A percentile compares a stretch with the other conserved stretches of the same genome.
Conservation (phyloP, 2,888 invertebrate genomes). For the Drosophila suboccidentalis region DNA sequence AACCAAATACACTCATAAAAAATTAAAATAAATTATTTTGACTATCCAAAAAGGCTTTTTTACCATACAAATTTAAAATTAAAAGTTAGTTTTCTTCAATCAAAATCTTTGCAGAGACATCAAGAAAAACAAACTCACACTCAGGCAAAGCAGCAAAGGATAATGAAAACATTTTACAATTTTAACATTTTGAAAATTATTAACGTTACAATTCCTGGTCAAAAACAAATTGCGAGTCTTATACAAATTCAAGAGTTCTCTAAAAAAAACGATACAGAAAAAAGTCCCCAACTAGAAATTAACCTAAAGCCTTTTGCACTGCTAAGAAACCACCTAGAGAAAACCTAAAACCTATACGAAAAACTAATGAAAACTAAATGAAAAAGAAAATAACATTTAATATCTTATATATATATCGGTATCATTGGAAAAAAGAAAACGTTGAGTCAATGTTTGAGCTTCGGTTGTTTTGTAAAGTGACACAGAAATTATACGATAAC, state of each 20-base stretch:
- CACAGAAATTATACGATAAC: constrained; percentile 55
- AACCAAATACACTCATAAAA: too few species aligned
- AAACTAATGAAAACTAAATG: constrained; percentile 11
- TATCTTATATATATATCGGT: constrained; percentile 21
- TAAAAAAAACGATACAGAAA: neutral
- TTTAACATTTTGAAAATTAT: neutral
- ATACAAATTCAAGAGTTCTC: constrained; percentile 21
- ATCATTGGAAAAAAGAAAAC: constrained; percentile 41
- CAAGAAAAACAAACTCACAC: too few species aligned
- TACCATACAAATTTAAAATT: too few species aligned
- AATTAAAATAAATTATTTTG: too few species aligned
- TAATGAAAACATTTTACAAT: too few species aligned
- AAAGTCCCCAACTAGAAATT: constrained; percentile 23
- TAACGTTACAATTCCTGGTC: neutral
- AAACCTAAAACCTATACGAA: constrained; percentile 30
- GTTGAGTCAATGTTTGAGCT: constrained; percentile 79
- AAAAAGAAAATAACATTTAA: constrained; percentile 9
- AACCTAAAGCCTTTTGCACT: constrained; percentile 73
- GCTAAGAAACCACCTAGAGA: constrained; percentile 80
- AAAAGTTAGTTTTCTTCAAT: too few species aligned
- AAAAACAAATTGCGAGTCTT: constrained; percentile 22
- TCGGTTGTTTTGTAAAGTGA: constrained; percentile 78
- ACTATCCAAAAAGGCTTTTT: too few species aligned
- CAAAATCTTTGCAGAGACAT: too few species aligned
- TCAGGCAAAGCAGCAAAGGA: too few species aligned